Base-by-base conservation (phyloP, 2,888 invertebrate genomes). In the Drosophila seclusa region DNA sequence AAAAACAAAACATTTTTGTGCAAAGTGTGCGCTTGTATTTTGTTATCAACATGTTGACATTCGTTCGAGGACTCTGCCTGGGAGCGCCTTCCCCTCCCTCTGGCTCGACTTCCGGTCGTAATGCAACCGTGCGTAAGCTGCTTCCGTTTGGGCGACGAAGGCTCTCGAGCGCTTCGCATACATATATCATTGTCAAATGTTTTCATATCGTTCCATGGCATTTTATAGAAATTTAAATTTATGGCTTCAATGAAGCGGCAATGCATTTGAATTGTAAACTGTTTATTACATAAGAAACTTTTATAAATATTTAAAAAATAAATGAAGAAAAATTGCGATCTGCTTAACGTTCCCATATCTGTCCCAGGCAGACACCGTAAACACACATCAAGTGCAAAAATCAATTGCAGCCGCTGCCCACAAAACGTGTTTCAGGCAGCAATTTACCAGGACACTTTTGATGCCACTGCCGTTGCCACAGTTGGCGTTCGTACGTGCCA, bases 31-130 rank as follows among this genome's bases (percentile, higher is more conserved):
- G 67, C 59, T 68, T 68, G 64, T 65, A 68, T 84, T 84, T 87
- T 82, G 83, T 89, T 85, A 87, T 87, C 90, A 85, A 73, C 89
- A 77, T 89, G 85, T 87, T 89, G 77, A 89, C 90, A 85, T 85
- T 87, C 83, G 65, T 73, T 72, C 74, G 74, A 69, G 64, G 40
- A 32, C 48, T 5, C 53, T 24, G 64, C 11, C 29, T 27, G 5
- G 31, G 27, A 45, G 40, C 34, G n/a, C 48, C 65, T 40, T 29
- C 54, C 40, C 32, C 29, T 21, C 59, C 63, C 61, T 32, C 40
- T 13, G 54, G 60, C 38, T 48, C 84, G 71, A 78, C 83, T 87
- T 85, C 85, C 85, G 90, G 90, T 64, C 67, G 73, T 80, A 69
- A 78, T 85, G 85, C 90, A 89, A 59, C 86, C 86, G 90, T 87